Evolutionary conservation across 2,888 invertebrate genomes (phyloP).

Genomic region (Drosophila rubida): DNA sequence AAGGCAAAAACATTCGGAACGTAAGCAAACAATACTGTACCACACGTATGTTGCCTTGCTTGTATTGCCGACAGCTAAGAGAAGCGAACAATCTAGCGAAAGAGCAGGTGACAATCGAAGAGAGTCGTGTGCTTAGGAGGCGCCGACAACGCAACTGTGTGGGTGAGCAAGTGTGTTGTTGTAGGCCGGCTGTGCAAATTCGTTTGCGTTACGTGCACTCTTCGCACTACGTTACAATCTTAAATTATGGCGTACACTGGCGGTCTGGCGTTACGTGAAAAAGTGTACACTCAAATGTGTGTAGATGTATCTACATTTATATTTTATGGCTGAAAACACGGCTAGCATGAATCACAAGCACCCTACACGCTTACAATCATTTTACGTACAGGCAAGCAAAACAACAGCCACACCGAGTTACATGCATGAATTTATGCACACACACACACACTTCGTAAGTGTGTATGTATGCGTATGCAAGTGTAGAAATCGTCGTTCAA

Average conservation of each 20-base stretch:
- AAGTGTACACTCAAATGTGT: too few species aligned
- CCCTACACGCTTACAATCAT: constrained; percentile 18
- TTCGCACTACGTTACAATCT: constrained; percentile 43
- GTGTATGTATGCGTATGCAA: constrained; percentile 12
- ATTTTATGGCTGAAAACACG: background rate
- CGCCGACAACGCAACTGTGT: constrained; percentile 13
- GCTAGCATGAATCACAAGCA: constrained; percentile 40
- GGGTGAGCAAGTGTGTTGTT: constrained; percentile 31
- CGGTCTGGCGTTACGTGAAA: constrained; percentile 7
- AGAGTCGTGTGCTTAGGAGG: constrained; percentile 12
- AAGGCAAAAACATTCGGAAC: constrained; percentile 32
- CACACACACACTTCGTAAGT: constrained; percentile 14
- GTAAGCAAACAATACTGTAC: constrained; percentile 58
- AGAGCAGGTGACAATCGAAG: constrained; percentile 19
- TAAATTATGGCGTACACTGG: constrained; percentile 30
- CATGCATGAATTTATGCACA: constrained; percentile 15
- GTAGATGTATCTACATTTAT: background rate
- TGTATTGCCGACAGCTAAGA: constrained; percentile 22
- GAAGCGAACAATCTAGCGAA: constrained; percentile 34
- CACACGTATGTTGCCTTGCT: constrained; percentile 7
- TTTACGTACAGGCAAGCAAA: background rate
- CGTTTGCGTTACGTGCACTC: constrained; percentile 30
- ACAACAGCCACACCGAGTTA: constrained; percentile 2
- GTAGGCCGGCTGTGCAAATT: constrained; percentile 16
- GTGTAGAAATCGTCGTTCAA: constrained; percentile 40